These are phyloP conservation scores for Nesoenas mayeri DNA, from an alignment of 2,113 vertebrate genomes.

Conservation along the genomic window DNA sequence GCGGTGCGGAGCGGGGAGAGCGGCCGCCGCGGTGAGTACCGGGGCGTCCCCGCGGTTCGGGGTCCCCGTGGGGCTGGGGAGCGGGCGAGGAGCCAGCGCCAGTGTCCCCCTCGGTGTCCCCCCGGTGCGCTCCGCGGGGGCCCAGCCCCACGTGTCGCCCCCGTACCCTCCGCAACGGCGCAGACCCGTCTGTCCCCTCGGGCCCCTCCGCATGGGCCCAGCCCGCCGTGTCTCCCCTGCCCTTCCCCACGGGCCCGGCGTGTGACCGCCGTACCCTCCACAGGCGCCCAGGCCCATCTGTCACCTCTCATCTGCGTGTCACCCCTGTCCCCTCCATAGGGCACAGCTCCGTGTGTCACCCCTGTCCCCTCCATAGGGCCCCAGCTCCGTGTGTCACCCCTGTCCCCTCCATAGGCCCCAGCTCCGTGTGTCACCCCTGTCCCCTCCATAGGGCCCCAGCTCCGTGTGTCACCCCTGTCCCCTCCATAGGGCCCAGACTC, in stretches of 20 bases:
- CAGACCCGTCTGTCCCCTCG: no score
- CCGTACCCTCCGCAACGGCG: no score
- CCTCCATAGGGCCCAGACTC: not conserved
- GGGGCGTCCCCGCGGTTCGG: no score
- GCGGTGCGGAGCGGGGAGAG: no score
- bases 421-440: not conserved
- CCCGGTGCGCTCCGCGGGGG: not conserved
- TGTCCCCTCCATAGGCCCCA: not conserved
- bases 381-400: not conserved
- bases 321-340: not conserved
- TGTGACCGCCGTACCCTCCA: not conserved
- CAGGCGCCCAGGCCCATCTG: accelerated
- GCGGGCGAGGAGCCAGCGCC: not conserved
- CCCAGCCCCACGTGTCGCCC: not conserved
- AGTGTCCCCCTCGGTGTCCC: not conserved
- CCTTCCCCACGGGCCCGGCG: not conserved
- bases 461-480: not conserved
- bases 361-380: accelerated
- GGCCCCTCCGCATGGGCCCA: not conserved
- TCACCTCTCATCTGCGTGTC: not conserved
- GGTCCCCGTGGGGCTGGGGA: not conserved
- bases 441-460: not conserved
- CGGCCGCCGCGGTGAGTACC: no score
- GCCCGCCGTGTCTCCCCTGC: no score
- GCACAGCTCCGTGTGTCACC: not conserved